Evolutionary conservation across 2,797 vertebrate species (phyloP).

Genomic region (Phoebastria nigripes): DNA sequence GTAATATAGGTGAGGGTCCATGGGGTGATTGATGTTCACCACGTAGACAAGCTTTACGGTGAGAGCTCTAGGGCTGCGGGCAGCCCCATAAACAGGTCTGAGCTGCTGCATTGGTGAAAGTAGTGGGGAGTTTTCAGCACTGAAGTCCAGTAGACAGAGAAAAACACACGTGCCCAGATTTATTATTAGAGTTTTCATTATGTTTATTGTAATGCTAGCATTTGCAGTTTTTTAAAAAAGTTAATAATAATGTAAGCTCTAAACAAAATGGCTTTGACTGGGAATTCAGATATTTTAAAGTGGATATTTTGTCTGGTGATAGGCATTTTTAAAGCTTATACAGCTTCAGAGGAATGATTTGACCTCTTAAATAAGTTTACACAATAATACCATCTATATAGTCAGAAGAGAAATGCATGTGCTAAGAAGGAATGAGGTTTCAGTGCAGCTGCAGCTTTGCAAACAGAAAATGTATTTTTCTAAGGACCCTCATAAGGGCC

Average conservation of each 20-base stretch:
- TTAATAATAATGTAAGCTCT: not conserved
- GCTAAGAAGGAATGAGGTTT: not conserved
- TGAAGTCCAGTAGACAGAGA: not conserved
- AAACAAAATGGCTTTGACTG: not conserved
- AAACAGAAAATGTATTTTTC: not conserved
- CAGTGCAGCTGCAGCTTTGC: not conserved
- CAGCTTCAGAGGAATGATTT: not conserved
- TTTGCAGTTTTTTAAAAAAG: not conserved
- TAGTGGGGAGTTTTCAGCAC: not conserved
- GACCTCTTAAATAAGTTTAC: not conserved
- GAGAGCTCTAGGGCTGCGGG: not conserved
- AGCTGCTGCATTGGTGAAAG: not conserved
- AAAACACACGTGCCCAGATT: not conserved
- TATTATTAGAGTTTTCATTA: not conserved
- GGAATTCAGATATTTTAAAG: not conserved
- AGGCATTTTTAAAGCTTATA: not conserved
- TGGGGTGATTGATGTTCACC: rapidly evolving
- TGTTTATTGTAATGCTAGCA: not conserved
- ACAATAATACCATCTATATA: not conserved
- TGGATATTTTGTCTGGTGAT: not conserved
- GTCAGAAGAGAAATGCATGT: not conserved
- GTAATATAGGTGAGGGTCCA: not conserved
- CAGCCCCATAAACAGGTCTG: not conserved
- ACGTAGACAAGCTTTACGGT: rapidly evolving
- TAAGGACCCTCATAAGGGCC: not conserved